Evolutionary conservation across 2,888 invertebrate genomes (phyloP), one percentile per base, ranked within the genome.

Genomic region (Xestia xanthographa): DNA sequence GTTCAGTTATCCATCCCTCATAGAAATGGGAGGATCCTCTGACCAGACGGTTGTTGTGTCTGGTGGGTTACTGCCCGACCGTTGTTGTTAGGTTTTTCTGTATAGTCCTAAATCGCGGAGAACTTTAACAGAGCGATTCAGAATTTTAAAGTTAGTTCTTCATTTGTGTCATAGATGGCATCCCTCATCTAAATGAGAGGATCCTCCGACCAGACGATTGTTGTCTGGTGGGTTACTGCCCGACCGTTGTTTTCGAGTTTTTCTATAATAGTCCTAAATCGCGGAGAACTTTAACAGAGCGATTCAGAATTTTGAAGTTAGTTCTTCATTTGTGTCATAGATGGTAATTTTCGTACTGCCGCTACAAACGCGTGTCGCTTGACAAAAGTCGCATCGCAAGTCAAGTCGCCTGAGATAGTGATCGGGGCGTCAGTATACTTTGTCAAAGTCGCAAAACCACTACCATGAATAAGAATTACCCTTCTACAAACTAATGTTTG

Each of bases 381-480:
- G 58, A 29, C 3, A 3, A 58, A 29, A 58, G 3, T 58, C 20
- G 29, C 29, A 29, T 58, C n/a, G n/a, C n/a, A 41, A 63, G 14
- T 63, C n/a, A n/a, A 8, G 14, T 17, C 63, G 14, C 22, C 9
- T 14, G n/a, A 63, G n/a, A 12, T 14, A n/a, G 41, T 12, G 14
- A 41, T n/a, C n/a, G 3, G 6, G 8, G 12, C n/a, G 17, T 41
- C 38, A 22, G 22, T 38, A 67, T 9, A 56, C 5, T 29, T 22
- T 20, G 2, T 53, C 34, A 43, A 62, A 60, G 29, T 38, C 34
- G 5, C 9, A 70, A 65, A 72, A 76, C 65, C 34, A 60, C 41
- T 66, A 72, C 38, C 3, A 63, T 53, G 43, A 77, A 58, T 77
- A 72, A 50, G 3, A 58, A 76, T 29, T 53, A 50, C 9, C 14